Base-by-base conservation (phyloP, 2,888 invertebrate species). In the Argynnis bischoffii region DNA sequence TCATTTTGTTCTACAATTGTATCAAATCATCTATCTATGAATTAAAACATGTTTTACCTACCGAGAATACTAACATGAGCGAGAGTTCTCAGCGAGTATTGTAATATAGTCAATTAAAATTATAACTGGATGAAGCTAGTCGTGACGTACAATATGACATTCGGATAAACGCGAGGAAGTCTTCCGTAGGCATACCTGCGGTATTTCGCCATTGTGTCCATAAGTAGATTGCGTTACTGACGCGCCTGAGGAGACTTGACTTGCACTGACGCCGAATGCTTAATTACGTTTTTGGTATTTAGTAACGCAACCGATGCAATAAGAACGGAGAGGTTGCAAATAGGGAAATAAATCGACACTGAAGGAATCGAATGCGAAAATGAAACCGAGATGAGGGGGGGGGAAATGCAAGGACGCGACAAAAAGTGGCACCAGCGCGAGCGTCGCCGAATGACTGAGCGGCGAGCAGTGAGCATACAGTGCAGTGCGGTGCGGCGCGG, bases 401-500 rank as follows among this genome's bases (percentile, higher is more conserved):
- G 68, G 66, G 13, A 57, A 66, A 67, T 64, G 35, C 61, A 61
- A 69, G 55, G 60, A 63, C 69, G 72, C 73, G 79, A 81, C 79
- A 77, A 41, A 82, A 78, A 85, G 85, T 88, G 76, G 78, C 80
- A 84, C 89, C 84, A 86, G 89, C 86, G 86, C 89, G 91, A 90
- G 85, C 87, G 90, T 85, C 87, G 89, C 88, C 90, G 91, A 90
- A 84, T 91, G 91, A 93, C 93, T 91, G 85, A 85, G 78, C 78
- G 78, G 78, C 53, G 86, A 75, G 75, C 77, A 77, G 77, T 77
- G 80, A 78, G 76, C 87, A 46, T 8, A 21, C 57, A 55, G 80
- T 75, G 75, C 77, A 78, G 77, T 78, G 80, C 87, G 54, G 80
- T 75, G 75, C 77, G 78, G 77, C 77, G 80, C 79, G 76, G 78